Conservation (phyloP, 2,113 vertebrate genomes). For the Steatornis caripensis region DNA sequence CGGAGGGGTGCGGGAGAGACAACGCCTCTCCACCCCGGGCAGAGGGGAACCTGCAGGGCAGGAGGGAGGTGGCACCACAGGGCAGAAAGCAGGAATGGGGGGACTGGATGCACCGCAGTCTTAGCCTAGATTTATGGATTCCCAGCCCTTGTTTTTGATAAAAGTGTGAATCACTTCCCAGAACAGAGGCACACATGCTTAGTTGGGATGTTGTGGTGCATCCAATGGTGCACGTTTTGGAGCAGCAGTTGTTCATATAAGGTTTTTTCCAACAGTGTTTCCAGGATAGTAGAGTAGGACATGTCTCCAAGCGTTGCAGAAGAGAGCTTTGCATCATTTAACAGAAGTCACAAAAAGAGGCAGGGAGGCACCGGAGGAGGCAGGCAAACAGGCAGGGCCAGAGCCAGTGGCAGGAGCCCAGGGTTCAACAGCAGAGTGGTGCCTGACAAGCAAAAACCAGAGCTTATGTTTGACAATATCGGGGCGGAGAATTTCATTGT, state of each 20-base stretch:
- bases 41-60: neutral
- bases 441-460: neutral
- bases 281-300: neutral
- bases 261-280: neutral
- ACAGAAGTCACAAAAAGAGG: neutral
- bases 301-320: rapidly evolving
- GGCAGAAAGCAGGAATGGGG: neutral
- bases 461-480: neutral
- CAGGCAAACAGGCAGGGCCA: neutral
- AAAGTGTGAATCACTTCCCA: neutral
- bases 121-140: neutral
- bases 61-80: neutral
- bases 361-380: neutral
- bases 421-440: rapidly evolving
- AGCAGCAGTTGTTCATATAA: neutral
- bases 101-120: rapidly evolving
- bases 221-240: neutral
- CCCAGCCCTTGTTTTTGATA: neutral
- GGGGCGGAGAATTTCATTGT: rapidly evolving
- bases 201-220: neutral
- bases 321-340: neutral
- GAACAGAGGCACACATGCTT: neutral
- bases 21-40: rapidly evolving
- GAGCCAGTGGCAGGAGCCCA: rapidly evolving
- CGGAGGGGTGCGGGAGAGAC: neutral